Conservation (phyloP, 2,797 vertebrate genomes). For the Karalla daura region DNA sequence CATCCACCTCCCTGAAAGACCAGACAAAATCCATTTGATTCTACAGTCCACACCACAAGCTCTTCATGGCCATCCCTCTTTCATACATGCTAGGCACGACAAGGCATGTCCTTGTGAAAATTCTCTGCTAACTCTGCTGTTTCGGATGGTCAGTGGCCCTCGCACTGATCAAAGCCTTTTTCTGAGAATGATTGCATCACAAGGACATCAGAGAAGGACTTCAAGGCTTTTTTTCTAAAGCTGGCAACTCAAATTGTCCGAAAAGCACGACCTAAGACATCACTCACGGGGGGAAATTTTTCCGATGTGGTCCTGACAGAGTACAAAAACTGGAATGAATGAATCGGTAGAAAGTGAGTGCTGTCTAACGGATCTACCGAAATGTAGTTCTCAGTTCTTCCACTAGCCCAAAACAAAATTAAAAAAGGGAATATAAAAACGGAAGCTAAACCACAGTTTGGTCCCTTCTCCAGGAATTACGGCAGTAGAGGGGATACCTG, state of each 20-base stretch:
- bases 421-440: conserved; percentile 13
- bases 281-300: conserved; percentile 44
- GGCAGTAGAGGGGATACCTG: conserved; percentile 37
- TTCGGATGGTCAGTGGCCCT: conserved; percentile 55
- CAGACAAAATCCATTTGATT: conserved; percentile 57
- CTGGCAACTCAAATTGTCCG: conserved; percentile 65
- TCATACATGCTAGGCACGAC: conserved; percentile 64
- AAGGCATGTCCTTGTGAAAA: conserved; percentile 62
- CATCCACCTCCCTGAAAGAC: conserved; percentile 67
- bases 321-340: conserved; percentile 57
- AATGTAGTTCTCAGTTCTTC: conserved; percentile 41
- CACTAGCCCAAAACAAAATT: conserved; percentile 38
- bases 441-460: conserved; percentile 9
- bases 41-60: conserved; percentile 57
- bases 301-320: conserved; percentile 47
- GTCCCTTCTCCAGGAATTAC: conserved; percentile 31
- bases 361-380: conserved; percentile 21
- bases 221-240: conserved; percentile 59
- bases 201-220: conserved; percentile 69
- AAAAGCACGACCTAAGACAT: conserved; percentile 58
- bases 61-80: conserved; percentile 55
- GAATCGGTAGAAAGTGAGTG: conserved; percentile 35
- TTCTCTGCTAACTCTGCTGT: conserved; percentile 56
- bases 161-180: conserved; percentile 57
- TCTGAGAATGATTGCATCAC: conserved; percentile 71